Evolutionary conservation across 1,140 invertebrate species (phyloP), one percentile per base, ranked within the genome.

Genomic region (Orchesella cincta): DNA sequence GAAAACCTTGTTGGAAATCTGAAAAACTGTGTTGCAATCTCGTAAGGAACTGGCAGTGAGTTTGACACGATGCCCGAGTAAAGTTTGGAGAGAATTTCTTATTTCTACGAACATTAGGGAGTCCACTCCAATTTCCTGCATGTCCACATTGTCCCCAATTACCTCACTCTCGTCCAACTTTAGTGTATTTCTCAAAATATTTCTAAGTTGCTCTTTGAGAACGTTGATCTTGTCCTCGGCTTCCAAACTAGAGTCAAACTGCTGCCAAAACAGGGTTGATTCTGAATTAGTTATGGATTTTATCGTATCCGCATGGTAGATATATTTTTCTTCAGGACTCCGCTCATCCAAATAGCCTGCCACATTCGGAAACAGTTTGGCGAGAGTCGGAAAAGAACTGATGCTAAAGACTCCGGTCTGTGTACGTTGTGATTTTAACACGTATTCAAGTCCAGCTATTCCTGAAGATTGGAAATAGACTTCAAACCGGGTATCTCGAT

Each of bases 11-110:
- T n/a, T n/a, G n/a, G n/a, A n/a, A n/a, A n/a, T n/a, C n/a, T n/a
- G n/a, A n/a, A n/a, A n/a, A 36, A 73, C 35, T 5, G 71, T 73
- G 34, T 73, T 73, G 71, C 71, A 73, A 23, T 73, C 71, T 14
- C 39, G 18, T 8, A 73, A 8, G 5, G 36, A 14, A 23, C 35
- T 51, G 8, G 39, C 39, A 35, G 2, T 46, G 12, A 73, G 23
- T 16, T 14, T 39, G 2, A 73, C 16, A 14, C 71, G 36, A 2
- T 73, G 12, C 36, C 71, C 71, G 12, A 73, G 3, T 35, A 51
- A 3, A 2, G 39, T 31, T 46, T 73, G 71, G 5, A 73, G 2
- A 14, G 5, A 34, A 23, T 73, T 73, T 28, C 46, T 73, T 2
- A 73, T 36, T 29, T 73, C 71, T 16, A 73, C 71, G 18, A 39